Percentiles rank a stretch among this genome's conserved stretches.
These are phyloP conservation scores for Bursaphelenchus okinawaensis DNA, from an alignment of 2,888 invertebrate species.

Conservation along the genomic window DNA sequence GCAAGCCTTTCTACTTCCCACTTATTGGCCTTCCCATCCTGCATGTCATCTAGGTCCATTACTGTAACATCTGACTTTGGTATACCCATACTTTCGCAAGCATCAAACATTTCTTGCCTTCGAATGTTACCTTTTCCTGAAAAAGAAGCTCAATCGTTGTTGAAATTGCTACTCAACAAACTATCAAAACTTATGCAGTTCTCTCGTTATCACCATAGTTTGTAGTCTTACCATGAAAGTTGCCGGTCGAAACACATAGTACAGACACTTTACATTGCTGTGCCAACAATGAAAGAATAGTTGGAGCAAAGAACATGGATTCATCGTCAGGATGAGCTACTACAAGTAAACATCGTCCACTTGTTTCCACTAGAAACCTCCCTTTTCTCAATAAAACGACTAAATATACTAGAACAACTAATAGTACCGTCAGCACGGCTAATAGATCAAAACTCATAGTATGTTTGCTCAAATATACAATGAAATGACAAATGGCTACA, in stretches of 20 bases:
- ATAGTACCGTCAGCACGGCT: not conserved
- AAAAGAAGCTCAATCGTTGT: too few species aligned
- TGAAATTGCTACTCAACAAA: too few species aligned
- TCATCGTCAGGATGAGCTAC: slow-evolving; percentile 97
- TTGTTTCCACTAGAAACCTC: slow-evolving; percentile 14
- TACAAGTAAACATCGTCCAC: slow-evolving; percentile 66
- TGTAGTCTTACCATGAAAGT: slow-evolving; percentile 13
- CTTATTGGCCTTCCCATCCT: slow-evolving; percentile 67
- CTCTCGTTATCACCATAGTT: too few species aligned
- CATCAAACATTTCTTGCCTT: slow-evolving; percentile 74
- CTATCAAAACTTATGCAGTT: too few species aligned
- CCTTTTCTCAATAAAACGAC: not conserved
- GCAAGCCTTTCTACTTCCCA: slow-evolving; percentile 29
- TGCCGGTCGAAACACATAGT: slow-evolving; percentile 43
- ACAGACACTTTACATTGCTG: slow-evolving; percentile 28
- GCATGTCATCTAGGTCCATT: slow-evolving; percentile 65
- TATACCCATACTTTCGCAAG: slow-evolving; percentile 76
- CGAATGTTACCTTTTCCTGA: slow-evolving; percentile 62
- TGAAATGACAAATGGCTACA: too few species aligned
- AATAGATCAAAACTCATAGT: not conserved
- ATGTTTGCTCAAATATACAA: too few species aligned
- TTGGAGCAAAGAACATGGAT: slow-evolving; percentile 95
- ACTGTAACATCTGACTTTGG: slow-evolving; percentile 71
- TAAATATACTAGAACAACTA: not conserved
- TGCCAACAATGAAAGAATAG: slow-evolving; percentile 29